Conservation (phyloP, 2,113 vertebrate genomes). For the Nesoenas mayeri region DNA sequence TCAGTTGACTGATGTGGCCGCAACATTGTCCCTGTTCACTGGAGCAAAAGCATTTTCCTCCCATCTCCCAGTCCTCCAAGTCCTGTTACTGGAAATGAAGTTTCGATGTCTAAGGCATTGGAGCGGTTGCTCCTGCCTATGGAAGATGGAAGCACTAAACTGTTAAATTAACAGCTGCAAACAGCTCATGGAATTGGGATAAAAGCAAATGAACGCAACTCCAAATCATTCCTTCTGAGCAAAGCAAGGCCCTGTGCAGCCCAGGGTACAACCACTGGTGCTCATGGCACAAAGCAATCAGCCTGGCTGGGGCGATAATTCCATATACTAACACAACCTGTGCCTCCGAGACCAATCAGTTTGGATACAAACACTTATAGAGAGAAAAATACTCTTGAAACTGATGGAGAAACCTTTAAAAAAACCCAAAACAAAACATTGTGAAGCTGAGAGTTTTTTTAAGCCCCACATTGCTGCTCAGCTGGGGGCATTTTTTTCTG, state of each 20-base stretch:
- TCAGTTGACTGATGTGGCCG: background rate
- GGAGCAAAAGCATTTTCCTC: background rate
- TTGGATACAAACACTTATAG: background rate
- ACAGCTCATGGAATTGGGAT: background rate
- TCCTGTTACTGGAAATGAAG: constrained; percentile 51
- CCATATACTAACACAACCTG: background rate
- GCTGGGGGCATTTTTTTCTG: constrained; percentile 60
- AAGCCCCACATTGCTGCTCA: constrained; percentile 11
- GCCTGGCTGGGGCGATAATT: background rate
- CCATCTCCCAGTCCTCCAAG: constrained; percentile 8
- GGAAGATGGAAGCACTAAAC: constrained; percentile 54
- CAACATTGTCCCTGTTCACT: background rate
- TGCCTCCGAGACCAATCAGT: background rate
- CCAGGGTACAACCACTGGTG: background rate
- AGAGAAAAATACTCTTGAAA: constrained; percentile 1
- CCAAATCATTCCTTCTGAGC: background rate
- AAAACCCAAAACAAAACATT: background rate
- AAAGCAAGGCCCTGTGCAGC: background rate
- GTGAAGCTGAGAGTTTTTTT: constrained; percentile 8
- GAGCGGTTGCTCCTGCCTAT: background rate
- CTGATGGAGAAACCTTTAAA: constrained; percentile 52
- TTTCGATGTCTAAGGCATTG: background rate
- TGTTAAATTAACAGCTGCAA: constrained; percentile 67
- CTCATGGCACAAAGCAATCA: constrained; percentile 11
- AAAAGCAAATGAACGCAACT: background rate